Evolutionary conservation across 2,797 vertebrate species (phyloP).

Genomic region (Coluber constrictor): DNA sequence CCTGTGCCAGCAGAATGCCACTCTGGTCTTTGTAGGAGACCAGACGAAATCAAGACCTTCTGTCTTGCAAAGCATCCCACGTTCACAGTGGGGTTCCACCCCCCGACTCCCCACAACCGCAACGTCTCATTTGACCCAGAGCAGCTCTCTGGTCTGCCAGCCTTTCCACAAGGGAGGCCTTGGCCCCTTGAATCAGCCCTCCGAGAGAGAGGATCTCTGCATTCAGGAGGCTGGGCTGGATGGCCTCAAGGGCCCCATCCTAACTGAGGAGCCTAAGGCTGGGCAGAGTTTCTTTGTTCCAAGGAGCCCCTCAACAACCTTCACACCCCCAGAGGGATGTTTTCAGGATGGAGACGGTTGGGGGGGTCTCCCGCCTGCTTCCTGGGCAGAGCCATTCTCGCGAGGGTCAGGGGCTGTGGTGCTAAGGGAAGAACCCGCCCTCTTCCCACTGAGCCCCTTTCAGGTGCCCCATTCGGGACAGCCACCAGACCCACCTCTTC

Average conservation of each 20-base stretch:
- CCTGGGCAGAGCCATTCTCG: background rate
- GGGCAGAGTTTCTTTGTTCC: background rate
- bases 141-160: background rate
- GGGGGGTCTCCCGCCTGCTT: background rate
- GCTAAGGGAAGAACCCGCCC: background rate
- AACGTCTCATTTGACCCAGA: no score
- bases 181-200: background rate
- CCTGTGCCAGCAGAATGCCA: no score
- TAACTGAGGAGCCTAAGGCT: background rate
- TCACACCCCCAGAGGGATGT: background rate
- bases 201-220: background rate
- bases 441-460: background rate
- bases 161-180: background rate
- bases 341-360: background rate
- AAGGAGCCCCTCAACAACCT: background rate
- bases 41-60: background rate
- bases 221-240: background rate
- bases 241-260: background rate
- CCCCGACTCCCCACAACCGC: background rate
- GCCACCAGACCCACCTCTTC: slow-evolving; percentile 67
- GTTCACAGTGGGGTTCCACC: background rate
- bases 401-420: background rate
- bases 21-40: background rate
- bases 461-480: fast-evolving
- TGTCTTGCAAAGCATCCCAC: background rate